A percentile compares a stretch with the other conserved stretches of the same genome.
Conservation (phyloP, 2,113 vertebrate species). For the Anseranas semipalmata region DNA sequence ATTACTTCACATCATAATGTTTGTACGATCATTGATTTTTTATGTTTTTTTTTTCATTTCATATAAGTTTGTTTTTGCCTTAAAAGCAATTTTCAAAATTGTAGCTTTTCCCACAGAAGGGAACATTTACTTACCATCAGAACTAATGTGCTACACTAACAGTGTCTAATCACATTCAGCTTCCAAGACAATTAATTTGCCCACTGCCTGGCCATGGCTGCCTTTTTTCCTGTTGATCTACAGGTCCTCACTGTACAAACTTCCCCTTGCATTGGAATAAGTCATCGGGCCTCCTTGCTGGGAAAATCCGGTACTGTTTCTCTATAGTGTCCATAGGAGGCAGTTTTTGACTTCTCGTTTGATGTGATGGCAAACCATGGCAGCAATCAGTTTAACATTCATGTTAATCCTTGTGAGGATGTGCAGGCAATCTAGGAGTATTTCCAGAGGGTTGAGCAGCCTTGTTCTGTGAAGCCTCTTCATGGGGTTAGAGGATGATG, state of each 20-base stretch:
- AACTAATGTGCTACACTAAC: background rate
- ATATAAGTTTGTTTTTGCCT: background rate
- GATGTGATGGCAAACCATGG: background rate
- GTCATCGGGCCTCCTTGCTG: background rate
- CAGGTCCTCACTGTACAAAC: background rate
- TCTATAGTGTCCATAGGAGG: background rate
- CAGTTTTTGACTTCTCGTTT: background rate
- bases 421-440: background rate
- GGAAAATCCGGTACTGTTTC: background rate
- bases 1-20: constrained; percentile 32
- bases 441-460: background rate
- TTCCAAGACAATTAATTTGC: background rate
- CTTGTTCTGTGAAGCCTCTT: background rate
- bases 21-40: background rate
- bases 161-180: background rate
- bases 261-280: background rate
- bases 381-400: background rate
- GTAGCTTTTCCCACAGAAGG: background rate
- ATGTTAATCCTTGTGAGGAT: rapidly evolving
- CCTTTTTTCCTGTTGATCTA: background rate
- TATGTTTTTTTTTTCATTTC: background rate
- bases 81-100: constrained; percentile 40
- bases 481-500: background rate
- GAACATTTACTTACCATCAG: background rate
- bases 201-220: background rate